A percentile compares a stretch with the other conserved stretches of the same genome.
These are phyloP conservation scores for Samia ricini DNA, from an alignment of 1,140 invertebrate genomes.

Conservation along the genomic window DNA sequence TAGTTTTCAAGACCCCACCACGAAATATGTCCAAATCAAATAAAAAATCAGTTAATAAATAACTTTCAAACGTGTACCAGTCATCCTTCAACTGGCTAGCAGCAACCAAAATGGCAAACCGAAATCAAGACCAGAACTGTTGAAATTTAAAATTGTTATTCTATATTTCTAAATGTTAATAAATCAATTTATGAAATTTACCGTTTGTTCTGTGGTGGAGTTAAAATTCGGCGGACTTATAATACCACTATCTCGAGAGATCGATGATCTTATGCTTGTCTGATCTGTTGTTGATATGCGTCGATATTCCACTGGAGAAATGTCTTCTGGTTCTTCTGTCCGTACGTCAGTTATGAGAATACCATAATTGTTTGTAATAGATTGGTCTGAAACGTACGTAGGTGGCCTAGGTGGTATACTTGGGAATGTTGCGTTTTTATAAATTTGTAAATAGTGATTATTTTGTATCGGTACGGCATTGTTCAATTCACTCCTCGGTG, in stretches of 20 bases:
- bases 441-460: not conserved
- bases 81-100: too few relatives aligned
- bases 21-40: too few relatives aligned
- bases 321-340: not conserved
- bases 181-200: slow-evolving; percentile 1
- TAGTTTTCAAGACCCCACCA: too few relatives aligned
- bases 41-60: too few relatives aligned
- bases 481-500: not conserved
- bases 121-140: too few relatives aligned
- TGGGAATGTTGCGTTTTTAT: not conserved
- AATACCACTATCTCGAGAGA: slow-evolving; percentile 20
- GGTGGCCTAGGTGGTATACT: not conserved
- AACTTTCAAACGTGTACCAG: too few relatives aligned
- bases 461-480: not conserved
- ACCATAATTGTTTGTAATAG: not conserved
- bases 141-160: too few relatives aligned
- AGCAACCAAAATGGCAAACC: too few relatives aligned
- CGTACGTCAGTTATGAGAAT: not conserved
- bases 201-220: not conserved
- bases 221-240: slow-evolving; percentile 17
- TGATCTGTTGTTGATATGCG: not conserved
- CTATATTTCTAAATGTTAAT: not conserved
- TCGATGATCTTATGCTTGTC: slow-evolving; percentile 3
- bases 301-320: not conserved
- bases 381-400: not conserved